Conservation (phyloP, 1,140 invertebrate genomes). For the Papilio polytes region DNA sequence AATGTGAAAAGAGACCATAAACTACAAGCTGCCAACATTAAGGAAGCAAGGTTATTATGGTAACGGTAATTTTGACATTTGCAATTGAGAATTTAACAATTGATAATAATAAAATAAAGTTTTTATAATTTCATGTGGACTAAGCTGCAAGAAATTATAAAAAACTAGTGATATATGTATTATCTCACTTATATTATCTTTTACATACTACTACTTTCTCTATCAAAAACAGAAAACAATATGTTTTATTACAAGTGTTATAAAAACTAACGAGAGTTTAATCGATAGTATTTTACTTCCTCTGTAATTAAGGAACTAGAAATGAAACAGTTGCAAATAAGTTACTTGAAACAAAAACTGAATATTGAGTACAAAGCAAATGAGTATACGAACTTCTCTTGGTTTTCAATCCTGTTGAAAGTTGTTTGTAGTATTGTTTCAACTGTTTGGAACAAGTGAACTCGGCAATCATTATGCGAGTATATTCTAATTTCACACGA, state of each 20-base stretch:
- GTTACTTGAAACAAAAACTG: neutral
- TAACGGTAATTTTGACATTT: too few species aligned
- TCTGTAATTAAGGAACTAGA: neutral
- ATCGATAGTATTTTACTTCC: neutral
- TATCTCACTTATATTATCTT: too few species aligned
- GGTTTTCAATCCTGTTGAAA: conserved; percentile 11
- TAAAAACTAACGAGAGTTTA: neutral
- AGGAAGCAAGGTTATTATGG: too few species aligned
- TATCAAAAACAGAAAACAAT: neutral
- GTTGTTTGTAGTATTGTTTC: neutral
- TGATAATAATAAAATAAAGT: too few species aligned
- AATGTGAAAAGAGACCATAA: too few species aligned
- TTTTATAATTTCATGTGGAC: too few species aligned
- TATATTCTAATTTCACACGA: neutral
- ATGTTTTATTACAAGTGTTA: neutral
- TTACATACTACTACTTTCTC: too few species aligned
- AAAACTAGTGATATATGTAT: too few species aligned
- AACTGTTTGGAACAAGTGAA: neutral
- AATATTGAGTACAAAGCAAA: conserved; percentile 16
- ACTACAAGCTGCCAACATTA: too few species aligned
- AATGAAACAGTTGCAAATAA: conserved; percentile 4
- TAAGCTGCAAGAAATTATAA: too few species aligned
- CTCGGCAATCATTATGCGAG: neutral
- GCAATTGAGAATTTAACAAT: too few species aligned
- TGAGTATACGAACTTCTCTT: conserved; percentile 2